Evolutionary conservation across 2,113 vertebrate genomes (phyloP), one percentile per base, ranked within the genome.

Genomic region (Caretta caretta): DNA sequence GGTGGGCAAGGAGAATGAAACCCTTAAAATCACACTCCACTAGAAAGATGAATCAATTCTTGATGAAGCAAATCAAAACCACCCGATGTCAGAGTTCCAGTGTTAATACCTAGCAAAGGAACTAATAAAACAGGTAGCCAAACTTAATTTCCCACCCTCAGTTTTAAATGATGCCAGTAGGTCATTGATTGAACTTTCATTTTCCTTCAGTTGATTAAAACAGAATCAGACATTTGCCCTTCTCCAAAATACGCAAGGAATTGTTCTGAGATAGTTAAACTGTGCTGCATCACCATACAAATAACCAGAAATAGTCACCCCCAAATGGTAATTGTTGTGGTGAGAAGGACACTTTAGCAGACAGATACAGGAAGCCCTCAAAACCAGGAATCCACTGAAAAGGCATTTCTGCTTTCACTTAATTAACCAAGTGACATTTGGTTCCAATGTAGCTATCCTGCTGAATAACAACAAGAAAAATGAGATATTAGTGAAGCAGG

Each of bases 351-450:
- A 59, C 50, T 14, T 80, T 89, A 46, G 56, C 80, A 92, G 42
- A 29, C 62, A 49, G 69, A 49, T 48, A 88, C 46, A 65, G 75
- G 69, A 79, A 16, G 62, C 22, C 76, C 84, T 79, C 46, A 92
- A 59, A 38, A 88, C 86, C n/a, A 87, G 27, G 4, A 8, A 54
- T 80, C 14, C 14, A 27, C 84, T 81, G 80, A 62, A 84, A 78
- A 83, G 89, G 20, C 4, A 8, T 93, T 92, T 94, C 69, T 81
- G 16, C n/a, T 83, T 51, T 95, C 80, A 13, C 11, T 25, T 92
- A 96, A 96, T 97, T 96, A 97, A 93, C 83, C 84, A 75, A 27
- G 46, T 83, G 95, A 82, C 91, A 84, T 95, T 92, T 94, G 50
- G 46, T 92, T 94, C 86, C 53, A 91, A 51, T 59, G 92, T 88